phyloP scores from a whole-genome alignment of 2,113 vertebrate species.

The Rousettus leschenaultii region DNA sequence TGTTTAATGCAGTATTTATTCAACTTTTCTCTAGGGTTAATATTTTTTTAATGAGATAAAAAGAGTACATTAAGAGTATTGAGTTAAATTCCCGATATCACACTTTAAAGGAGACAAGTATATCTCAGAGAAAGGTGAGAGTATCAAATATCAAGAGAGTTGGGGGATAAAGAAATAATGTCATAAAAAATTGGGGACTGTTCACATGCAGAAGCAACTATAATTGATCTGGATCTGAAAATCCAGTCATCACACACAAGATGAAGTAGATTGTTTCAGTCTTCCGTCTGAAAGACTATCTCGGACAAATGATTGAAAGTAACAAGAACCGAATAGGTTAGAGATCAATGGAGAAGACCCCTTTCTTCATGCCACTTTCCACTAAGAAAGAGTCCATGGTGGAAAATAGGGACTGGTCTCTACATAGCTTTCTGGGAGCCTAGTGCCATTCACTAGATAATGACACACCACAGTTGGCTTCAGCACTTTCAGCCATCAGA shows the following conservation, averaged over 20 bases:
- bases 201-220: neutral
- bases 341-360: neutral
- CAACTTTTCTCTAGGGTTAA: neutral
- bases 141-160: neutral
- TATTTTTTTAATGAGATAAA: neutral
- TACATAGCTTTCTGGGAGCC: neutral
- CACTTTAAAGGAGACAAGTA: neutral
- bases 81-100: neutral
- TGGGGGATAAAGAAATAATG: neutral
- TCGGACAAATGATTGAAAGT: neutral
- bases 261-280: neutral
- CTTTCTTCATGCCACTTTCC: neutral
- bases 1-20: neutral
- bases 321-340: neutral
- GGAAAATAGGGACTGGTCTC: neutral
- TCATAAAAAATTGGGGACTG: neutral
- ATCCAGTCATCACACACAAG: neutral
- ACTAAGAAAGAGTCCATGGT: neutral
- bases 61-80: neutral
- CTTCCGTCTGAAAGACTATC: neutral
- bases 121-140: neutral
- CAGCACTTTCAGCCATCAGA: neutral
- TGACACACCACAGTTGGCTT: neutral
- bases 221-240: neutral
- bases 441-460: neutral